Evolutionary conservation across 1,140 invertebrate genomes (phyloP).

Genomic region (Cotesia chilonis): DNA sequence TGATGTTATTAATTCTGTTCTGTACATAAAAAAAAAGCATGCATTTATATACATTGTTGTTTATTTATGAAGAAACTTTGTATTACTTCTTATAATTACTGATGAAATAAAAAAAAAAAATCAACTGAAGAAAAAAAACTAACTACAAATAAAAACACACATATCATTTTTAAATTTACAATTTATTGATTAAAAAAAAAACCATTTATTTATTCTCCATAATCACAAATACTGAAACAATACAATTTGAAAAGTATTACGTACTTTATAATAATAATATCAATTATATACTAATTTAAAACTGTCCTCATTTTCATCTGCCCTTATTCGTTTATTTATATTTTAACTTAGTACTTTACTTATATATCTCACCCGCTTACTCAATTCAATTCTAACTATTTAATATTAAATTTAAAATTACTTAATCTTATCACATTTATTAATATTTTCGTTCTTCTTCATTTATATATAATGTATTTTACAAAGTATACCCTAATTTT

Average conservation of each 20-base stretch:
- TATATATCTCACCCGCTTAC: constrained; percentile 3
- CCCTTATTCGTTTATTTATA: constrained; percentile 25
- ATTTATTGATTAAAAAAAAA: constrained; percentile 3
- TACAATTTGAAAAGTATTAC: constrained; percentile 40
- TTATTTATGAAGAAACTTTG: too few species aligned
- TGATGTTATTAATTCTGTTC: too few species aligned
- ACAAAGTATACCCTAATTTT: constrained; percentile 28
- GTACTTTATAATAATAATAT: constrained; percentile 60
- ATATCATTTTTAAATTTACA: constrained; percentile 7
- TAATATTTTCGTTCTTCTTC: constrained; percentile 4
- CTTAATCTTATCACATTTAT: too few species aligned
- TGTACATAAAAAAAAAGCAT: too few species aligned
- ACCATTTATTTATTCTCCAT: neutral
- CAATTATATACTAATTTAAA: constrained; percentile 63
- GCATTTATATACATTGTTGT: too few species aligned
- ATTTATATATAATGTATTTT: constrained; percentile 37
- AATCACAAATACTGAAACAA: constrained; percentile 3
- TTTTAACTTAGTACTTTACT: constrained; percentile 18
- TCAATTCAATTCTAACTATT: too few species aligned
- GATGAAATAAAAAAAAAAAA: too few species aligned
- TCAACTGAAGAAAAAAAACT: too few species aligned
- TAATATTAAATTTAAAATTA: too few species aligned
- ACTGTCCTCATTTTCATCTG: constrained; percentile 47
- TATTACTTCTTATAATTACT: too few species aligned
- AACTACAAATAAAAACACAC: neutral